phyloP scores from a whole-genome alignment of 2,888 invertebrate genomes.

The Tillus elongatus region DNA sequence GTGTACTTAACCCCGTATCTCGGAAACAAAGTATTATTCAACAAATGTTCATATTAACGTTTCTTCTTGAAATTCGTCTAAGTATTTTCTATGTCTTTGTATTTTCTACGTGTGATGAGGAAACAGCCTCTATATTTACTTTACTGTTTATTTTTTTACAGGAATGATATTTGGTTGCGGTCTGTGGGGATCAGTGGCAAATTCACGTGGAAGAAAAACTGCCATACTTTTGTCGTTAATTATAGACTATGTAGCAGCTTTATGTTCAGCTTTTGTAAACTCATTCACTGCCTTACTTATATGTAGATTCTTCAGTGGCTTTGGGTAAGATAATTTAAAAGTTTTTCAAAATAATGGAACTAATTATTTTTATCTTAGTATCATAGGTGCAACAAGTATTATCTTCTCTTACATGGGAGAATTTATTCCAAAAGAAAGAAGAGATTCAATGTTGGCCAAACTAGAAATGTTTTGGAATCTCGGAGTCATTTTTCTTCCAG shows the following conservation, averaged over 20 bases:
- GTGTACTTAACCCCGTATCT: too few relatives aligned
- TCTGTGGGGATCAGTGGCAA: slow-evolving; percentile 63
- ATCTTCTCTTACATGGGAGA: slow-evolving; percentile 52
- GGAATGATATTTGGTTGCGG: slow-evolving; percentile 62
- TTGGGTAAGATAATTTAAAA: slow-evolving; percentile 39
- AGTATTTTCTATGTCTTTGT: too few relatives aligned
- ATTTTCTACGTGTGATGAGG: too few relatives aligned
- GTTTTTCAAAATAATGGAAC: not conserved
- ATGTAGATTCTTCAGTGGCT: slow-evolving; percentile 56
- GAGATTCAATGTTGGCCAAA: slow-evolving; percentile 50
- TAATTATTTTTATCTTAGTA: slow-evolving; percentile 32
- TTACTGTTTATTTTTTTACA: too few relatives aligned
- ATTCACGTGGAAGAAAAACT: slow-evolving; percentile 54
- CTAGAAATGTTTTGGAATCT: slow-evolving; percentile 54
- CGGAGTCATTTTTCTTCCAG: slow-evolving; percentile 50
- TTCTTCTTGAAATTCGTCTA: too few relatives aligned
- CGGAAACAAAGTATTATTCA: too few relatives aligned
- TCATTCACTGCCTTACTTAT: slow-evolving; percentile 50
- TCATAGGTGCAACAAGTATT: slow-evolving; percentile 53
- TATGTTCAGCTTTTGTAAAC: slow-evolving; percentile 49
- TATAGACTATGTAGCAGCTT: slow-evolving; percentile 50
- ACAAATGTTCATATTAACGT: too few relatives aligned
- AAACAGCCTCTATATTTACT: too few relatives aligned
- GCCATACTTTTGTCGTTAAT: slow-evolving; percentile 56
- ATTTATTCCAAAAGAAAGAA: slow-evolving; percentile 47